Base-by-base conservation (phyloP, 2,888 invertebrate genomes). In the Synanthedon andrenaeformis region DNA sequence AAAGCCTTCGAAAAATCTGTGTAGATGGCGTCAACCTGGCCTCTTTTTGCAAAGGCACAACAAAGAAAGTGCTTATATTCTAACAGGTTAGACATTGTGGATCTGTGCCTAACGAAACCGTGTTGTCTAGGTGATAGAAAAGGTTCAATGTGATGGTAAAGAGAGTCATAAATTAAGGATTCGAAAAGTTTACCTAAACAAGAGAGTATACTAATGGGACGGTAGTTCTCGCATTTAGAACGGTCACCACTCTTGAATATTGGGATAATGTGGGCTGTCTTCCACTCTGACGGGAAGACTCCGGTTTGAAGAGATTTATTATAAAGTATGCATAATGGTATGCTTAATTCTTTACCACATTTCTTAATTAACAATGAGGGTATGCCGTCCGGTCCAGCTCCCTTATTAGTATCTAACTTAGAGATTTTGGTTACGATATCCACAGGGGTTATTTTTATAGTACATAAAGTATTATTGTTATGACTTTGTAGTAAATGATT, bases 1-100 rank as follows among this genome's bases (percentile, higher is more conserved):
- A 59, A 61, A 2, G 59, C 61, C 28, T 59, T 59, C 10, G 49
- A 51, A 23, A 61, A 59, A 41, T 61, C 59, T 17, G 17, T 17
- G 17, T 17, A 17, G 17, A 17, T 17, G 17, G 17, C 17, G 17
- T 17, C 17, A 17, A 8, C 53, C 42, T 55, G 52, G 13, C 14
- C 10, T 17, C 49, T 19, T 4, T 3, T 42, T 4, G 53, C 60
- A 3, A 62, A 17, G 1, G 52, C 55, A 1, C 49, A 28, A 3
- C 35, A 45, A 23, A 54, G 4, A 48, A 51, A 53, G n/a, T 50
- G 51, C 1, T 55, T 56, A 49, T 57, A 62, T 12, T 41, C 45
- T 4, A 59, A 17, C 10, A 59, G 42, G 17, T 62, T 62, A 1
- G 54, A 53, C 1, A 48, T 42, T 10, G 62, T 62, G 1, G 59